Evolutionary conservation across 2,113 vertebrate genomes (phyloP).

Genomic region (Ophiodon elongatus): DNA sequence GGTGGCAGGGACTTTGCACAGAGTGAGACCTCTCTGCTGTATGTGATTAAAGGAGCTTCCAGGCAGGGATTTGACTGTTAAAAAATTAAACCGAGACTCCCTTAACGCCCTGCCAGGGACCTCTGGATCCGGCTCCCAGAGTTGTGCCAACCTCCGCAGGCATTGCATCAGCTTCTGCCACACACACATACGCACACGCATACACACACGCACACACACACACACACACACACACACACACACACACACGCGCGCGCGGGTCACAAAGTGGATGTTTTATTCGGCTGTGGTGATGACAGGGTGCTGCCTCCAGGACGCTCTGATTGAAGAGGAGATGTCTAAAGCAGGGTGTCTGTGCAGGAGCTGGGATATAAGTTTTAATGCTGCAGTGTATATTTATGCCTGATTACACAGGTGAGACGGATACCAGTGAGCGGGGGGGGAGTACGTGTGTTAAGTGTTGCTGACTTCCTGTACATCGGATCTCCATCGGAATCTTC

Average conservation of each 20-base stretch:
- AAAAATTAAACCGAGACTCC: constrained; percentile 34
- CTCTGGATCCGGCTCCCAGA: constrained; percentile 16
- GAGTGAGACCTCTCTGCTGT: constrained; percentile 23
- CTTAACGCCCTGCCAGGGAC: constrained; percentile 15
- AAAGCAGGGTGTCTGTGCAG: constrained; percentile 33
- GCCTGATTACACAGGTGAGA: constrained; percentile 37
- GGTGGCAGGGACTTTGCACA: background rate
- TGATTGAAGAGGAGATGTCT: constrained; percentile 46
- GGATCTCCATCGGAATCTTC: constrained; percentile 12
- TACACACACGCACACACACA: constrained; percentile 1
- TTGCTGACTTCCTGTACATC: constrained; percentile 24
- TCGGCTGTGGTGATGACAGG: constrained; percentile 36
- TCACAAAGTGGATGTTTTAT: constrained; percentile 33
- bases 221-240: background rate
- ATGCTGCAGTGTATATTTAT: constrained; percentile 48
- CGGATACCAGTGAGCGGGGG: background rate
- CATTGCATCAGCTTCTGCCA: constrained; percentile 34
- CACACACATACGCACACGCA: background rate
- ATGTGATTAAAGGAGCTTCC: constrained; percentile 24
- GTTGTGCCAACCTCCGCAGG: constrained; percentile 31
- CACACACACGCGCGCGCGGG: background rate
- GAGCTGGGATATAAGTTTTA: constrained; percentile 17
- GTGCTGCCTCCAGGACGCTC: constrained; percentile 6
- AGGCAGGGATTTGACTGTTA: constrained; percentile 26
- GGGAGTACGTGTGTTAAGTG: constrained; percentile 11